Percentiles rank a stretch among this genome's conserved stretches.
These are phyloP conservation scores for Hypanus sabinus DNA, from an alignment of 2,113 vertebrate genomes.

Conservation along the genomic window DNA sequence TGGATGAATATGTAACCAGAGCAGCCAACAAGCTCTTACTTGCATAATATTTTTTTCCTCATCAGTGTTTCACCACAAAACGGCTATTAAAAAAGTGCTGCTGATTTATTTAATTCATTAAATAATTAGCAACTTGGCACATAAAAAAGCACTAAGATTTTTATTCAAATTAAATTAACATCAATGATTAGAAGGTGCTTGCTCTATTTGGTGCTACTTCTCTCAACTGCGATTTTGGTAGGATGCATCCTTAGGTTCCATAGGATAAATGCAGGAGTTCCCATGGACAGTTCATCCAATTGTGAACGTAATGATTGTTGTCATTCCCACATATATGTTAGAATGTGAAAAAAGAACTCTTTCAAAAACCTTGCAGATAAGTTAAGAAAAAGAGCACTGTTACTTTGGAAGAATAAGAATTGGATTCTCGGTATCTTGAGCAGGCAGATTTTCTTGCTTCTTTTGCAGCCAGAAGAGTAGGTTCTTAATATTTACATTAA, in stretches of 20 bases:
- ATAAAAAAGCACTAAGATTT: not conserved
- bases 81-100: conserved; percentile 27
- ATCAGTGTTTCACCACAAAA: conserved; percentile 26
- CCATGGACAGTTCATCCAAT: not conserved
- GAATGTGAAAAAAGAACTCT: conserved; percentile 6
- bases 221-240: conserved; percentile 8
- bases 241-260: not conserved
- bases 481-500: not conserved
- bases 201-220: not conserved
- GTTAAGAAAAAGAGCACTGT: not conserved
- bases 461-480: not conserved
- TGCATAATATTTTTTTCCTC: conserved; percentile 29
- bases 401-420: not conserved
- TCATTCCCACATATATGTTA: not conserved
- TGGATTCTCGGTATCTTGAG: not conserved
- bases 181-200: conserved; percentile 1
- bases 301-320: conserved; percentile 20
- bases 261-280: not conserved
- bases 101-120: conserved; percentile 26
- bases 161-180: not conserved
- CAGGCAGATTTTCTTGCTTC: not conserved
- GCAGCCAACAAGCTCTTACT: conserved; percentile 30
- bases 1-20: conserved; percentile 12
- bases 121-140: conserved; percentile 29
- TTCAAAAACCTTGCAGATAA: not conserved